Percentiles rank a stretch among this genome's conserved stretches.
These are phyloP conservation scores for Drosophila helvetica DNA, from an alignment of 2,888 invertebrate genomes.

Conservation along the genomic window DNA sequence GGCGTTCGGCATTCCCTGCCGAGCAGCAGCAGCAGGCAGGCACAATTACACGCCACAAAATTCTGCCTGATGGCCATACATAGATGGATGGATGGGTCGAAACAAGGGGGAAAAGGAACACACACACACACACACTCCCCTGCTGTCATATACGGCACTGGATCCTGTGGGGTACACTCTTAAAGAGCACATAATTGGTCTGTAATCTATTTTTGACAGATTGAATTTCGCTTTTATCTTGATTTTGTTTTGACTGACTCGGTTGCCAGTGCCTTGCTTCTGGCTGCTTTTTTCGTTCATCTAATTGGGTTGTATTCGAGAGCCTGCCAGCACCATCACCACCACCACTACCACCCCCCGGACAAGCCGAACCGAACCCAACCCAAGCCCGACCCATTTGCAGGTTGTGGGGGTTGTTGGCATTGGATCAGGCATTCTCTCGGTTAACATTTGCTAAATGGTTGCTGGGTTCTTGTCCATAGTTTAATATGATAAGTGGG, in stretches of 20 bases:
- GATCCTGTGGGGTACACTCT: slow-evolving; percentile 63
- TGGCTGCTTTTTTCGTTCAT: slow-evolving; percentile 40
- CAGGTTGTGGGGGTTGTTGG: slow-evolving; percentile 47
- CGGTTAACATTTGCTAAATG: slow-evolving; percentile 74
- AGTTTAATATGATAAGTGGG: slow-evolving; percentile 80
- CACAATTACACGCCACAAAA: slow-evolving; percentile 78
- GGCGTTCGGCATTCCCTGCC: slow-evolving; percentile 28
- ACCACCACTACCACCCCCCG: slow-evolving; percentile 15
- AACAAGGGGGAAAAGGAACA: slow-evolving; percentile 39
- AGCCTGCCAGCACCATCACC: slow-evolving; percentile 36
- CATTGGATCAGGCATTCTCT: slow-evolving; percentile 32
- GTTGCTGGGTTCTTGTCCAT: slow-evolving; percentile 60
- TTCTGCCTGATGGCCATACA: slow-evolving; percentile 76
- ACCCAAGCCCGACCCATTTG: slow-evolving; percentile 39
- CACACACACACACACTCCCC: slow-evolving; percentile 59
- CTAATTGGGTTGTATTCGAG: slow-evolving; percentile 72
- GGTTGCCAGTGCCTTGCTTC: slow-evolving; percentile 58
- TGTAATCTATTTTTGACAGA: slow-evolving; percentile 85
- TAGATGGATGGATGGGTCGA: slow-evolving; percentile 44
- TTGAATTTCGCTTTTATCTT: slow-evolving; percentile 84
- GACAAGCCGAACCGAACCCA: slow-evolving; percentile 10
- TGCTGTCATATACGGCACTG: slow-evolving; percentile 31
- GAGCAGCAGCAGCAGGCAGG: slow-evolving; percentile 49
- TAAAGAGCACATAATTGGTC: slow-evolving; percentile 84
- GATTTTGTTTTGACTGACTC: slow-evolving; percentile 84